These are phyloP conservation scores for Columba guinea DNA, from an alignment of 2,797 vertebrate genomes.

Conservation along the genomic window DNA sequence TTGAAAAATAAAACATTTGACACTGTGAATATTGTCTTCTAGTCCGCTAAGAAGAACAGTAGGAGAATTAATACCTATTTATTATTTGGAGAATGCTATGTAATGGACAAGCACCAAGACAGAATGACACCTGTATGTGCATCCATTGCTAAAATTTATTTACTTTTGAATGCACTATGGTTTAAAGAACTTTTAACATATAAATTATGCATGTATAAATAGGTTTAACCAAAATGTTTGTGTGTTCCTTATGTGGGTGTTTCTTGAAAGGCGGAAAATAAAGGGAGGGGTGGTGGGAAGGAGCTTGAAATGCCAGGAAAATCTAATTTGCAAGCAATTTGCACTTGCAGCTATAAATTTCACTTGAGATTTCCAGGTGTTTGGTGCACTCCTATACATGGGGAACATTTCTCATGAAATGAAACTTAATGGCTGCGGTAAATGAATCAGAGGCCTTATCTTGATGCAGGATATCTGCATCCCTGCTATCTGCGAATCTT, in stretches of 20 bases:
- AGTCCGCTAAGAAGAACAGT: not conserved
- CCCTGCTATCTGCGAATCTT: not conserved
- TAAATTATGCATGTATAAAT: not conserved
- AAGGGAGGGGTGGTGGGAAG: not conserved
- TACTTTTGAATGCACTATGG: not conserved
- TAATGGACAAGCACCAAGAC: not conserved
- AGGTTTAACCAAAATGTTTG: not conserved
- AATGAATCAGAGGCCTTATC: not conserved
- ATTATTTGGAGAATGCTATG: not conserved
- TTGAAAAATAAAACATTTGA: conserved; percentile 9
- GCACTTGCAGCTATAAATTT: not conserved
- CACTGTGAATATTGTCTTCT: not conserved
- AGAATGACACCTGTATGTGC: not conserved
- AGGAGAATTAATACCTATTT: not conserved
- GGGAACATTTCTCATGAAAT: not conserved
- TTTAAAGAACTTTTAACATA: not conserved
- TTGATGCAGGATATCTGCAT: not conserved
- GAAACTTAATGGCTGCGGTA: not conserved
- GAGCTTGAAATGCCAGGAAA: not conserved
- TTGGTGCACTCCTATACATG: not conserved
- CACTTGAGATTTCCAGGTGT: not conserved
- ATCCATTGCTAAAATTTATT: not conserved
- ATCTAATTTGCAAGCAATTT: conserved; percentile 2
- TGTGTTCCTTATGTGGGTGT: not conserved
- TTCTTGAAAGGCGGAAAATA: not conserved